These are phyloP conservation scores for Recurvirostra avosetta DNA, from an alignment of 2,113 vertebrate species.

Conservation along the genomic window DNA sequence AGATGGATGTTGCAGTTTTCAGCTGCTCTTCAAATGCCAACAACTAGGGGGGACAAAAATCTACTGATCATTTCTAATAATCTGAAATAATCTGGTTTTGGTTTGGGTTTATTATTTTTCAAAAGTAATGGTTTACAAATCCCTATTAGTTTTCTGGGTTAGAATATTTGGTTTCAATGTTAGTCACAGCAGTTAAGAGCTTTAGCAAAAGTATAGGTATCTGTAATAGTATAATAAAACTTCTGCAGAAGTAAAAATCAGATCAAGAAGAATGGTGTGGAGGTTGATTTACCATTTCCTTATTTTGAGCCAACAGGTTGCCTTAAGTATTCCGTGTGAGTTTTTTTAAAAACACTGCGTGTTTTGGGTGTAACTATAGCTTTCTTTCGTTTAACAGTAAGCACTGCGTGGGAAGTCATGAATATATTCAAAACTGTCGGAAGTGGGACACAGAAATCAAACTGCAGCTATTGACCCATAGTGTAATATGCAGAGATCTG, in stretches of 20 bases:
- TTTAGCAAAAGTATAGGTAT: neutral
- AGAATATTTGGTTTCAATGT: neutral
- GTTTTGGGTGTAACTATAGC: neutral
- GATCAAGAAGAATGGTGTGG: neutral
- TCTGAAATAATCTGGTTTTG: neutral
- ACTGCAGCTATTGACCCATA: slow-evolving; percentile 86
- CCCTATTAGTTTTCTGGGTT: neutral
- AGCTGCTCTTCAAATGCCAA: neutral
- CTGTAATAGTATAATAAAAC: neutral
- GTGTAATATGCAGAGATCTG: slow-evolving; percentile 83
- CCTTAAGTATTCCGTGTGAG: neutral
- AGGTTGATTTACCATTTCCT: neutral
- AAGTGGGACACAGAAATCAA: slow-evolving; percentile 97
- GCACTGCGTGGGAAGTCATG: slow-evolving; percentile 94
- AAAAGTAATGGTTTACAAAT: neutral
- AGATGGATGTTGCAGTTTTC: neutral
- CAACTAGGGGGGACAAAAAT: neutral
- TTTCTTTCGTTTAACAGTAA: slow-evolving; percentile 79
- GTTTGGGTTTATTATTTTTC: neutral
- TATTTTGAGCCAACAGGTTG: neutral
- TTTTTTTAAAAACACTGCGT: neutral
- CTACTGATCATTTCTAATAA: neutral
- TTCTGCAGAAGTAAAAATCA: neutral
- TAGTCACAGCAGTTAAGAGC: neutral
- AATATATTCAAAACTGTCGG: slow-evolving; percentile 95